These are phyloP conservation scores for Xyliphius kryptos DNA, from an alignment of 2,113 vertebrate species.

Conservation along the genomic window DNA sequence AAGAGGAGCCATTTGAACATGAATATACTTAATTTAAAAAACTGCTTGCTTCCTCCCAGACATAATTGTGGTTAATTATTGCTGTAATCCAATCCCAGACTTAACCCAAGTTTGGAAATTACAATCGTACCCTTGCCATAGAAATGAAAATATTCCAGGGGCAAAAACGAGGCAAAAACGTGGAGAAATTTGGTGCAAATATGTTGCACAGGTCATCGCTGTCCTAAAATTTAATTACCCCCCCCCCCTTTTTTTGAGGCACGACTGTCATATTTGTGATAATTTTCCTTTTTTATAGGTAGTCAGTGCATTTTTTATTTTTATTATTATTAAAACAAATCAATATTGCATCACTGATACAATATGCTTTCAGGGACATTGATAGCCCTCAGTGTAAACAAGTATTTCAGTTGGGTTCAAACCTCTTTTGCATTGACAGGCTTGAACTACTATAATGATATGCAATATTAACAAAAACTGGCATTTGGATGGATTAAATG, in stretches of 20 bases:
- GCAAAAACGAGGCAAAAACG: background rate
- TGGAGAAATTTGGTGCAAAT: background rate
- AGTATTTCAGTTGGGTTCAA: conserved; percentile 33
- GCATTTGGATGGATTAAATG: conserved; percentile 41
- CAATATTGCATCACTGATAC: conserved; percentile 49
- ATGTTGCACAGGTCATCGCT: background rate
- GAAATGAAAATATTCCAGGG: conserved; percentile 5
- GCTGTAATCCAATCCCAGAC: background rate
- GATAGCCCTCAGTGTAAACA: conserved; percentile 21
- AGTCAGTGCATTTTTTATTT: background rate
- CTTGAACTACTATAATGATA: conserved; percentile 68
- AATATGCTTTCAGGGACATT: conserved; percentile 67
- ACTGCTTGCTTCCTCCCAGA: background rate
- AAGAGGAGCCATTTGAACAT: conserved; percentile 75
- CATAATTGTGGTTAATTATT: background rate
- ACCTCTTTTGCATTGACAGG: conserved; percentile 53
- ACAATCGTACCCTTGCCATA: conserved; percentile 14
- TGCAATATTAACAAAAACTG: conserved; percentile 58
- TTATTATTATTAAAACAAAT: conserved; percentile 4
- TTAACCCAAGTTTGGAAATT: conserved; percentile 18
- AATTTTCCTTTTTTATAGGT: background rate
- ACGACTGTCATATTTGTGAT: background rate
- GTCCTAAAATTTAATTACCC: too few relatives aligned
- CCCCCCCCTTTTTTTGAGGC: too few relatives aligned
- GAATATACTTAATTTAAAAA: conserved; percentile 70